Conservation (phyloP, 2,113 vertebrate species). For the Phyllostomus hastatus region DNA sequence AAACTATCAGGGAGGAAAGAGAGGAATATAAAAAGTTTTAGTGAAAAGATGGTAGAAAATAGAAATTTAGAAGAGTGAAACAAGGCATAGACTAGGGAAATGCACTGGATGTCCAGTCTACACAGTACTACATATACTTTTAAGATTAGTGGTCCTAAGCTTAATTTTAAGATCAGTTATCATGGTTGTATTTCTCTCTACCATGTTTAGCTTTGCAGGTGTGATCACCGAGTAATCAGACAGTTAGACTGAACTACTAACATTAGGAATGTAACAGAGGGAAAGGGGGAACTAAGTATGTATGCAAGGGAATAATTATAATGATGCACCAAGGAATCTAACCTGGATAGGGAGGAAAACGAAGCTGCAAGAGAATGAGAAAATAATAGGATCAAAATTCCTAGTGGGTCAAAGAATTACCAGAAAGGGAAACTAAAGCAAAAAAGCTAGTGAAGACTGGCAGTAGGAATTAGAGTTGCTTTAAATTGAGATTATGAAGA, state of each 20-base stretch:
- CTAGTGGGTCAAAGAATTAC: neutral
- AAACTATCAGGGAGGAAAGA: neutral
- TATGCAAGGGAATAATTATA: neutral
- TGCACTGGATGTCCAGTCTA: neutral
- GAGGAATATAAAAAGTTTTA: conserved; percentile 7
- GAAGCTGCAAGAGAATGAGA: neutral
- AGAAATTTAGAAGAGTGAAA: conserved; percentile 32
- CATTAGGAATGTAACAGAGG: neutral
- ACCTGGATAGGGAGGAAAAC: conserved; percentile 1
- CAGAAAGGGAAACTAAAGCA: neutral
- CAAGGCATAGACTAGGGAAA: neutral
- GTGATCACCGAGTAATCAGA: neutral
- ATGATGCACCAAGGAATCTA: neutral
- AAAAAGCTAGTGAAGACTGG: neutral
- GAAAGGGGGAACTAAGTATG: neutral
- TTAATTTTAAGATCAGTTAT: conserved; percentile 19
- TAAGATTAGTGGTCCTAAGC: neutral
- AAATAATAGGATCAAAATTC: conserved; percentile 4
- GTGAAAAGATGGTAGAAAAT: neutral
- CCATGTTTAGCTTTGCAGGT: neutral
- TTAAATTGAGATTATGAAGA: conserved; percentile 38
- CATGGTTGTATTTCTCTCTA: neutral
- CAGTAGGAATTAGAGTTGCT: neutral
- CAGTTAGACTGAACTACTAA: neutral
- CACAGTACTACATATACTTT: neutral